These are phyloP conservation scores for Ostrea edulis DNA, from an alignment of 1,140 invertebrate genomes.

Conservation along the genomic window DNA sequence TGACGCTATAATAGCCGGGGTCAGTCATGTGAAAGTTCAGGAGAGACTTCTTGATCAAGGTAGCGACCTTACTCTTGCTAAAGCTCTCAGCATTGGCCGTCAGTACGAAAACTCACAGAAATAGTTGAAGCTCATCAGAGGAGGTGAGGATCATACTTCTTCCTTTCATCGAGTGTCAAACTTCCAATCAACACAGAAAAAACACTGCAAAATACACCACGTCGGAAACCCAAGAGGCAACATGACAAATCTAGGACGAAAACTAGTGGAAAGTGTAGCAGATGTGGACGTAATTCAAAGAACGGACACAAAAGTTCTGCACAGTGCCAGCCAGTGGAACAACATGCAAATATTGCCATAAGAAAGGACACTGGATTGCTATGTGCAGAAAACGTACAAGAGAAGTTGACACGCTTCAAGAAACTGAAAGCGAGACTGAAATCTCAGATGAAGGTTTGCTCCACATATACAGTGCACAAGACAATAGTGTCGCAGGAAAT, in stretches of 20 bases:
- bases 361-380: constrained; percentile 38
- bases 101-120: constrained; percentile 48
- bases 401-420: background rate
- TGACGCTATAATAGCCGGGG: constrained; percentile 43
- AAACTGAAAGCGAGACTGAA: background rate
- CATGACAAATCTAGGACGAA: background rate
- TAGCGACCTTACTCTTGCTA: constrained; percentile 36
- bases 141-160: background rate
- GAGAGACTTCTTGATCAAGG: constrained; percentile 46
- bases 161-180: background rate
- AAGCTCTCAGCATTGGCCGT: constrained; percentile 34
- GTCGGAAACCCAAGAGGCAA: background rate
- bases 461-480: constrained; percentile 14
- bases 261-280: background rate
- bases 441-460: background rate
- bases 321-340: constrained; percentile 6
- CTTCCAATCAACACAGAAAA: background rate
- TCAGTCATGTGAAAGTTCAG: constrained; percentile 38
- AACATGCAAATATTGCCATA: constrained; percentile 39
- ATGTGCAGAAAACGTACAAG: background rate
- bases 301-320: background rate
- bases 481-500: background rate
- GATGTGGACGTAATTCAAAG: constrained; percentile 31
- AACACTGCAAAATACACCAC: background rate
- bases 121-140: constrained; percentile 40